Base-by-base conservation (phyloP, 2,113 vertebrate species). In the Hepsetus odoe region DNA sequence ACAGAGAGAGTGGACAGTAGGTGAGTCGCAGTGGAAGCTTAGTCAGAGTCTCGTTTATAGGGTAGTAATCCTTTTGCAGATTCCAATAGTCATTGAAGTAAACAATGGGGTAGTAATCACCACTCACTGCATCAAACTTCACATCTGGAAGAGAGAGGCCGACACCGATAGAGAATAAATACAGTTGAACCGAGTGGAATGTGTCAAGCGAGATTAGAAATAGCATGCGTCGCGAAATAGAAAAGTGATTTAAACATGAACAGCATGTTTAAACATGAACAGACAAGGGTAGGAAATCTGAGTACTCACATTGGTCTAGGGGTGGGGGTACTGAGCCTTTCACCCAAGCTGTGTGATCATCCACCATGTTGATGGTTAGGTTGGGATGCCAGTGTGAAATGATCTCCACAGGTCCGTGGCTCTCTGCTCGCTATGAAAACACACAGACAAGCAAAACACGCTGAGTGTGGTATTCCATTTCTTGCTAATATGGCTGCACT, bases 81-180 rank as follows among this genome's bases (percentile, higher is more conserved):
- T 99, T 98, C 97, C 97, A 99, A 93, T 98, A 99, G 80, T 99
- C 97, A 0, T 99, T 98, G 91, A 98, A 98, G 87, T 98, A 98
- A 9, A 98, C 90, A 38, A 99, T 98, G 49, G 97, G 97, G 86
- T 95, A 99, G 85, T 98, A 98, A 74, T 99, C 97, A 0, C 97
- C 97, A 0, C 97, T 98, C 65, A 98, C 93, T 0, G 96, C 95
- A 0, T 99, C 97, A 0, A 99, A 99, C 86, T 97, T 97, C 59
- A 99, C 97, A 35, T 98, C 97, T 99, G 86, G 35, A 26, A 49
- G 13, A 26, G 3, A 12, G 58, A 26, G 1, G 1, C n/a, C n/a
- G n/a, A n/a, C n/a, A n/a, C n/a, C n/a, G 0, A 13, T 2, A 9
- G 5, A 22, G 2, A 33, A 22, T n/a, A 62, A 18, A 51, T 18